Conservation (phyloP, 2,797 vertebrate species). For the Harpagifer antarcticus region DNA sequence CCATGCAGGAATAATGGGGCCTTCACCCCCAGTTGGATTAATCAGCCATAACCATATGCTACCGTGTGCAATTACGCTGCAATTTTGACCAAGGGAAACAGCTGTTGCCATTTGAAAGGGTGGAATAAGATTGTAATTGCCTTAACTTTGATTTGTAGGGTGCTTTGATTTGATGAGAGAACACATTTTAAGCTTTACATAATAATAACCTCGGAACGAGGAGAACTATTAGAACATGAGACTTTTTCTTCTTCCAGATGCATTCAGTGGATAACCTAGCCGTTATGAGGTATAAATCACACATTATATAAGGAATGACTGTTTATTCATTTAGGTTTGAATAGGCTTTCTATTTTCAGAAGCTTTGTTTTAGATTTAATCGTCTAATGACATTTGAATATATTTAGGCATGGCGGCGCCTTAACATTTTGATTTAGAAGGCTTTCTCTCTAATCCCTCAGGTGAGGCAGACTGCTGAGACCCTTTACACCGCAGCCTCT, state of each 20-base stretch:
- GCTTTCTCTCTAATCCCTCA: constrained; percentile 34
- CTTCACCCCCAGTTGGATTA: constrained; percentile 81
- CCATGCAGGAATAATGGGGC: constrained; percentile 75
- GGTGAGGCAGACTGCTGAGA: constrained; percentile 31
- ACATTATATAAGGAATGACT: constrained; percentile 53
- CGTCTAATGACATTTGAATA: constrained; percentile 52
- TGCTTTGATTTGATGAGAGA: constrained; percentile 80
- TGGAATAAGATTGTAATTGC: constrained; percentile 83
- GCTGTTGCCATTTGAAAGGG: constrained; percentile 85
- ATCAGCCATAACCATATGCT: constrained; percentile 88
- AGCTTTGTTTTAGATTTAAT: constrained; percentile 42
- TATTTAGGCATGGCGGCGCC: constrained; percentile 32
- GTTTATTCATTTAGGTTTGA: constrained; percentile 68
- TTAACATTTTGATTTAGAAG: constrained; percentile 34
- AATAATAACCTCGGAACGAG: constrained; percentile 70
- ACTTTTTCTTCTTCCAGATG: constrained; percentile 57
- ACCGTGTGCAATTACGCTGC: constrained; percentile 81
- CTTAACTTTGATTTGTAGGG: constrained; percentile 85
- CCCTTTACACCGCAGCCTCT: constrained; percentile 10
- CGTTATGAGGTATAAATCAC: constrained; percentile 64
- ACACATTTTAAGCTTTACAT: constrained; percentile 76
- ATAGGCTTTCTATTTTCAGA: constrained; percentile 63
- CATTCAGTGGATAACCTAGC: constrained; percentile 57
- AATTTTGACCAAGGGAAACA: constrained; percentile 84
- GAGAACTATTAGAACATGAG: constrained; percentile 57